Evolutionary conservation across 2,797 vertebrate genomes (phyloP).

Genomic region (Mareca penelope): DNA sequence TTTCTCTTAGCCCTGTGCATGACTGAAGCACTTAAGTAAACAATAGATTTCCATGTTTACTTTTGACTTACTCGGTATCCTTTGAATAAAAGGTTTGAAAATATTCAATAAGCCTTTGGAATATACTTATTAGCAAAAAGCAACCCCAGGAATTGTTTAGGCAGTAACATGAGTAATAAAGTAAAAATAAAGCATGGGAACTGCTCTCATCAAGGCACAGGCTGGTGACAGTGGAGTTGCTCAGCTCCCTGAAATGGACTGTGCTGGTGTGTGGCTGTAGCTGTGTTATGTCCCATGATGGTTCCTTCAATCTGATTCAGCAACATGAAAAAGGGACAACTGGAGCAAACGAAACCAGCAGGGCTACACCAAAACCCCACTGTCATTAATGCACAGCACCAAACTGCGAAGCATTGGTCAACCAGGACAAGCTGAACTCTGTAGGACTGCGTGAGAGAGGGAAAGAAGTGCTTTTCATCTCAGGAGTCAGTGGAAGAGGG

Average conservation of each 20-base stretch:
- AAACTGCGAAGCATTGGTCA: background rate
- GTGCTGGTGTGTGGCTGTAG: background rate
- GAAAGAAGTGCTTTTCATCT: background rate
- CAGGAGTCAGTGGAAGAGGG: background rate
- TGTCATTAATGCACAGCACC: background rate
- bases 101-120: background rate
- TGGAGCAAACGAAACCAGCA: background rate
- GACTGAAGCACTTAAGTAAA: background rate
- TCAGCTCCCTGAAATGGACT: background rate
- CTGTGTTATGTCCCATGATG: background rate
- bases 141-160: background rate
- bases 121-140: background rate
- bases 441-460: background rate
- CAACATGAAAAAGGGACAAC: background rate
- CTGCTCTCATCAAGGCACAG: background rate
- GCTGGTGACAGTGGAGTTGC: rapidly evolving
- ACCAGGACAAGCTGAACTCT: background rate
- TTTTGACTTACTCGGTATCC: background rate
- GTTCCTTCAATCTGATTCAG: background rate
- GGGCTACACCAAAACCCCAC: background rate
- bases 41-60: background rate
- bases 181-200: background rate
- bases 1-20: background rate
- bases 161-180: background rate
- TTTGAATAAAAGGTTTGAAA: background rate